phyloP scores from a whole-genome alignment of 2,113 vertebrate genomes.

The Oreochromis niloticus region DNA sequence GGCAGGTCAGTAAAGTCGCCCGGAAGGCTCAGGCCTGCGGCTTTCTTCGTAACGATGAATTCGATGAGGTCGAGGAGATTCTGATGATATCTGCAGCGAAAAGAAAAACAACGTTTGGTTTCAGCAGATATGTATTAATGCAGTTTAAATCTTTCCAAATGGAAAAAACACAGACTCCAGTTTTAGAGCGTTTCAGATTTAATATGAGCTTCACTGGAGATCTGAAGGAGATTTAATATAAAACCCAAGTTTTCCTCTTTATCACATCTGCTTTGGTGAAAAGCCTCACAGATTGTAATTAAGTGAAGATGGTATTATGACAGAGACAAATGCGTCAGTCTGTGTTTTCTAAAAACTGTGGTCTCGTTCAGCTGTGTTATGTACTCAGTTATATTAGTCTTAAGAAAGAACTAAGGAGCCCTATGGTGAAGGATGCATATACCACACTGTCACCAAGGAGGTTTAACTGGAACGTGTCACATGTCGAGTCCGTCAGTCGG shows the following conservation, averaged over 20 bases:
- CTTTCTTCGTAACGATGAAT: background rate
- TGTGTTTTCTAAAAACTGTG: background rate
- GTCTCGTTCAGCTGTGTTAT: background rate
- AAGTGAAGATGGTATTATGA: background rate
- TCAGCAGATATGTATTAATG: background rate
- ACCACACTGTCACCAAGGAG: accelerated
- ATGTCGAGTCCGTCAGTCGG: background rate
- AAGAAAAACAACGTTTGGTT: background rate
- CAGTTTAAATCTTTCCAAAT: background rate
- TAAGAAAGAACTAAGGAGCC: background rate
- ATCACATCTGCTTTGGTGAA: background rate
- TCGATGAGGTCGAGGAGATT: background rate
- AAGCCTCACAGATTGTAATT: background rate
- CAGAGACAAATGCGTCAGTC: background rate
- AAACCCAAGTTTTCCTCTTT: background rate
- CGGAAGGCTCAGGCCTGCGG: background rate
- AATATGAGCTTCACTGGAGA: background rate
- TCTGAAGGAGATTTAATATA: background rate
- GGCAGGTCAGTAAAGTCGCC: background rate
- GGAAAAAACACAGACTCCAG: background rate
- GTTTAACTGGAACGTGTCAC: accelerated
- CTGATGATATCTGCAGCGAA: background rate
- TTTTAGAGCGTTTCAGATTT: background rate
- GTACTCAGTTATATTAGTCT: background rate
- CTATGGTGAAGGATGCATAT: accelerated